Evolutionary conservation across 2,797 vertebrate genomes (phyloP), one percentile per base, ranked within the genome.

Genomic region (Silurus lanzhouensis): DNA sequence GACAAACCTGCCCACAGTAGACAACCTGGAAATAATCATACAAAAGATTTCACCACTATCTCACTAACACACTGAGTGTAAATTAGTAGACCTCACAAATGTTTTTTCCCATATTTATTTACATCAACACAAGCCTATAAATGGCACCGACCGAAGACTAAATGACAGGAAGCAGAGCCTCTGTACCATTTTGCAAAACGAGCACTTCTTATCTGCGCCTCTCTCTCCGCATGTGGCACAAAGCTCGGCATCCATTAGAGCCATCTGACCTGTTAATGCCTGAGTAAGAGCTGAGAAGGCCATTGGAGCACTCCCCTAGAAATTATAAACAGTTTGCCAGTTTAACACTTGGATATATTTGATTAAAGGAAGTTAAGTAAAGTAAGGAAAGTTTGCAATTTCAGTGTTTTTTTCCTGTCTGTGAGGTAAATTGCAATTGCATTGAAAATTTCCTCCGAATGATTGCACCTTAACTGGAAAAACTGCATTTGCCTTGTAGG

Each of bases 261-360:
- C 98, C 79, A 99, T 96, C 92, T 99, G 98, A 70, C 97, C 98
- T 0, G 97, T 99, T 91, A 99, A 96, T 25, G 97, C 97, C 92
- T 99, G 98, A 38, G 97, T 98, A 88, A 99, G 95, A 81, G 98
- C 96, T 1, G 97, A 98, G 89, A 99, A 95, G 25, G 97, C 97
- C 15, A 97, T 98, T 74, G 97, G 97, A 91, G 99, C 95, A 60
- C 95, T 96, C 7, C 97, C 97, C 97, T 99, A 90, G 13, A 74
- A 61, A 87, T 81, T 71, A 55, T 19, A 80, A 61, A 66, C 46
- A 66, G 61, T 80, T 52, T 25, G n/a, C 20, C 46, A 60, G 63
- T 76, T 76, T 76, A 10, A 76, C 74, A 31, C 25, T 27, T 75
- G 10, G 25, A 57, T 78, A 63, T 22, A 1, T 31, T 79, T 79